phyloP scores from a whole-genome alignment of 2,888 invertebrate genomes.

The Netelia fuscicornis region DNA sequence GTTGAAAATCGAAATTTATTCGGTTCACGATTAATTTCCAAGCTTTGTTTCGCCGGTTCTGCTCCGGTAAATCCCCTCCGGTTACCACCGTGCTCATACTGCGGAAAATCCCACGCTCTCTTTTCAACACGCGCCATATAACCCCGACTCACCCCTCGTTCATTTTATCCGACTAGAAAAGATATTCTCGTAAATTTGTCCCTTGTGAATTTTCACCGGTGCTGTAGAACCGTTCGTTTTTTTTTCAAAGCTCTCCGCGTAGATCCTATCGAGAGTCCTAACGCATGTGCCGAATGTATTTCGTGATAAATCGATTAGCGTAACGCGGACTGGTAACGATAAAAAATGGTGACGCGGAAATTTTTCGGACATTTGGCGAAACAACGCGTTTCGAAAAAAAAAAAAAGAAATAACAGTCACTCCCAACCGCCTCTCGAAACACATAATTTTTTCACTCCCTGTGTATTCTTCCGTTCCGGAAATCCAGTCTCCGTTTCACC shows the following conservation, averaged over 20 bases:
- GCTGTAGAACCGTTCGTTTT: conserved; percentile 1
- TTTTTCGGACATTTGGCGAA: no score
- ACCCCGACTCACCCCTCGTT: conserved; percentile 7
- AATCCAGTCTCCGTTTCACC: no score
- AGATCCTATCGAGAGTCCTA: neutral
- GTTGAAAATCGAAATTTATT: conserved; percentile 48
- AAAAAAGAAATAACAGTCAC: no score
- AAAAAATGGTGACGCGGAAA: no score
- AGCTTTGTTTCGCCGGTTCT: conserved; percentile 45
- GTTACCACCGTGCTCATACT: neutral
- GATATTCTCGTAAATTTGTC: conserved; percentile 46
- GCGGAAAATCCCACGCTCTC: conserved; percentile 39
- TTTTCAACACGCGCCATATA: conserved; percentile 6
- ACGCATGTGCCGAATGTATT: neutral
- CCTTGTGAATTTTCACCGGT: conserved; percentile 16
- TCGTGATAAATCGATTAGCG: neutral
- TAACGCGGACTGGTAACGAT: neutral
- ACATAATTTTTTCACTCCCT: no score
- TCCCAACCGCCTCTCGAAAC: no score
- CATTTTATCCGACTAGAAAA: conserved; percentile 18
- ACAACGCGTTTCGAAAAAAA: no score
- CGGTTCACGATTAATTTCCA: conserved; percentile 46
- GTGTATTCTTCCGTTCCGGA: no score
- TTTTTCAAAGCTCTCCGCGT: neutral
- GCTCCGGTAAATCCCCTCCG: neutral